Base-by-base conservation (phyloP, 2,888 invertebrate genomes). In the Lasioglossum lativentre region DNA sequence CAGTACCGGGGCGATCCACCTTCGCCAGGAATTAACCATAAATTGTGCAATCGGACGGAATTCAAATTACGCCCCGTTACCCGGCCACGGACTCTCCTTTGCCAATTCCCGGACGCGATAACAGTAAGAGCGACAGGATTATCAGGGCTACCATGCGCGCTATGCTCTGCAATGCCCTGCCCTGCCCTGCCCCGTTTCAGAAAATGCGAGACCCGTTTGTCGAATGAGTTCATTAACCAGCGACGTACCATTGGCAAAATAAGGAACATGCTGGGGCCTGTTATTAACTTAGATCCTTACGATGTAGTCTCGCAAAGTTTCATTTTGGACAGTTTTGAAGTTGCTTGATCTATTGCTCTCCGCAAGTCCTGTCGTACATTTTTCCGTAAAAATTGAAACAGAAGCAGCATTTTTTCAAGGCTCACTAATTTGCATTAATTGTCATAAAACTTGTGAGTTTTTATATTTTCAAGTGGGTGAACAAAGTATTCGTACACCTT, bases 1-100 rank as follows among this genome's bases (percentile, higher is more conserved):
- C 34, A 27, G 45, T 27, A 63, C n/a, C 42, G 38, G 38, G 68
- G 23, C 77, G 77, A 80, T 86, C 80, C 75, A 52, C 71, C 66
- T 68, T 71, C 27, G 56, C 70, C 73, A 68, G 74, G 77, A 73
- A 85, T 75, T 70, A 74, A 78, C 77, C 77, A 74, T 73, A 78
- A 85, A 83, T 78, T 75, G 63, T 59, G 38, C 66, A 72, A 85
- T 84, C 74, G 84, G 77, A 19, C 56, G 56, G 56, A 68, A 73
- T 77, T 82, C 73, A 68, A 82, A 82, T 59, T 63, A 74, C 74
- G 42, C 38, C 30, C 73, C 34, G 83, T 82, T 78, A 74, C 45
- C 38, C 72, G 78, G 27, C 77, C 66, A 66, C 30, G 34, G 34
- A 1, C 52, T 56, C 56, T 40, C 52, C 34, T 56, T 40, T 27